Evolutionary conservation across 1,140 invertebrate species (phyloP).

Genomic region (Mercenaria mercenaria): DNA sequence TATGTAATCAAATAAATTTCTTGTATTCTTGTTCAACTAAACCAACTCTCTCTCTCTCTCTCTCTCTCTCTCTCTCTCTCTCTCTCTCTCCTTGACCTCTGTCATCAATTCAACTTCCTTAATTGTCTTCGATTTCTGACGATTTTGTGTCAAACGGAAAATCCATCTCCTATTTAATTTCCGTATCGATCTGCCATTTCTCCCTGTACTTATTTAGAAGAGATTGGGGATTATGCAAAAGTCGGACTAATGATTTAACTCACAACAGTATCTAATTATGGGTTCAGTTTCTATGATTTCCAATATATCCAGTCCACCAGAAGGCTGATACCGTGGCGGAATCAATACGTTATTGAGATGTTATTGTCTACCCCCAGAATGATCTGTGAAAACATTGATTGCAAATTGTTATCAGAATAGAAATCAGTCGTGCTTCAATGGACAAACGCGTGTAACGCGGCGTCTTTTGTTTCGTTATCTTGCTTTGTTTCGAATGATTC

Average conservation of each 20-base stretch:
- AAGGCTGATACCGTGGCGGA: neutral
- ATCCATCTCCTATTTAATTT: constrained; percentile 12
- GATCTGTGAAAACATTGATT: neutral
- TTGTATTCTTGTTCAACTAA: neutral
- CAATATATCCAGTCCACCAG: neutral
- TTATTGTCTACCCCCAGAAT: neutral
- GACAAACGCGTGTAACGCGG: neutral
- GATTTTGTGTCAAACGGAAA: neutral
- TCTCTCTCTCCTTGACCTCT: constrained; percentile 5
- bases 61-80: constrained; percentile 12
- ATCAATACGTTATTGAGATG: neutral
- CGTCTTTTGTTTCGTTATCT: neutral
- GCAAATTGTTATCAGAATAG: neutral
- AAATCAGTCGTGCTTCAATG: neutral
- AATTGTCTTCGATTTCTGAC: neutral
- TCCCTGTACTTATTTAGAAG: neutral
- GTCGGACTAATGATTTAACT: neutral
- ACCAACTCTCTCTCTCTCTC: constrained; percentile 6
- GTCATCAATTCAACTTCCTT: neutral
- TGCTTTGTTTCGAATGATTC: neutral
- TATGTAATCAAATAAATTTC: neutral
- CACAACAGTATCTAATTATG: neutral
- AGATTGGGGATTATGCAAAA: constrained; percentile 2
- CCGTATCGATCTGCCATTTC: neutral
- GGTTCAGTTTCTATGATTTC: neutral